Evolutionary conservation across 2,888 invertebrate genomes (phyloP).

Genomic region (Dorcus hopei): DNA sequence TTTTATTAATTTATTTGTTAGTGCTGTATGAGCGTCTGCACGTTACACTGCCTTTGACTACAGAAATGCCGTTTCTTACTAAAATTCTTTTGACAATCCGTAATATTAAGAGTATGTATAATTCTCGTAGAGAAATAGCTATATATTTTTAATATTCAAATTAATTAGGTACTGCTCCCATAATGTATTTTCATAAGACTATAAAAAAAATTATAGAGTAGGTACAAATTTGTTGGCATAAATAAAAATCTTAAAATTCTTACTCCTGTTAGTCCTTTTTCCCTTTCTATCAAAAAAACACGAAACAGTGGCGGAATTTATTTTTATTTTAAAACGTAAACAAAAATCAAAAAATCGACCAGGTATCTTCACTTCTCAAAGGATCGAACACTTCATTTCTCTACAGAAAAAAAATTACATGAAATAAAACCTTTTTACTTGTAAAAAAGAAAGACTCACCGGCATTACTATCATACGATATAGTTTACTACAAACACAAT

Average conservation of each 20-base stretch:
- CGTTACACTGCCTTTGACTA: conserved; percentile 1
- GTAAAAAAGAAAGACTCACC: background rate
- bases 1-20: background rate
- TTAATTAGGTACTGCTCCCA: conserved; percentile 1
- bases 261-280: too few species aligned
- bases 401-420: background rate
- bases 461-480: conserved; percentile 11
- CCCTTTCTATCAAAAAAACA: too few species aligned
- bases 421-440: background rate
- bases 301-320: too few species aligned
- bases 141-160: conserved; percentile 1
- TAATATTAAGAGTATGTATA: conserved; percentile 1
- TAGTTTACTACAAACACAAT: conserved; percentile 6
- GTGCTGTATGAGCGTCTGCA: background rate
- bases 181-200: conserved; percentile 19
- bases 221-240: too few species aligned
- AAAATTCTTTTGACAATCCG: background rate
- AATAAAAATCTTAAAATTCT: too few species aligned
- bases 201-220: too few species aligned
- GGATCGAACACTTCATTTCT: conserved; percentile 10
- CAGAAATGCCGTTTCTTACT: background rate
- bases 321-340: too few species aligned
- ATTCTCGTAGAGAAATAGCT: conserved; percentile 1
- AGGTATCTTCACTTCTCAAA: conserved; percentile 1
- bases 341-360: background rate